phyloP scores from a whole-genome alignment of 2,888 invertebrate genomes.

The Zaprionus bogoriensis region DNA sequence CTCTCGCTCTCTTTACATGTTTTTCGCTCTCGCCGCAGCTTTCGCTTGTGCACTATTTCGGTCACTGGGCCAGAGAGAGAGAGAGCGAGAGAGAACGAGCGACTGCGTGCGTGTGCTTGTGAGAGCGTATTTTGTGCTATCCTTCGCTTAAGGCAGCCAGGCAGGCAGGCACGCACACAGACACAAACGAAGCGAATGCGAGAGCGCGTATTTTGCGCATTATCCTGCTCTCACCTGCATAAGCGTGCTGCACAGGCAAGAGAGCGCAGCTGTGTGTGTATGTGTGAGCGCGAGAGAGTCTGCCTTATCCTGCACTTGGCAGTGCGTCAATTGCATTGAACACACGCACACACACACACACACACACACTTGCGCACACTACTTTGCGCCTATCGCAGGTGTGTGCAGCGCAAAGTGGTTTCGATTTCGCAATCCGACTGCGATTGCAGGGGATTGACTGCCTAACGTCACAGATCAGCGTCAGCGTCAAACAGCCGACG shows the following conservation, averaged over 20 bases:
- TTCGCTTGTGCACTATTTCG: constrained; percentile 39
- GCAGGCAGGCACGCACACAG: no score
- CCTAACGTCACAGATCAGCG: constrained; percentile 50
- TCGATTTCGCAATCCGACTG: constrained; percentile 59
- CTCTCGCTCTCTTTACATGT: background rate
- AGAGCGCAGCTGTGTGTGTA: background rate
- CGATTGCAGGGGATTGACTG: constrained; percentile 4
- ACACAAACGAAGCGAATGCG: no score
- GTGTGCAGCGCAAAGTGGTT: constrained; percentile 66
- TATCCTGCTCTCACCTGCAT: no score
- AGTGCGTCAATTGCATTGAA: constrained; percentile 61
- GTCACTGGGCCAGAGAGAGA: constrained; percentile 52
- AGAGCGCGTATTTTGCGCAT: no score
- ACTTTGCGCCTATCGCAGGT: constrained; percentile 63
- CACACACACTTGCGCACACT: constrained; percentile 19
- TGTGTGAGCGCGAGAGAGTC: constrained; percentile 18
- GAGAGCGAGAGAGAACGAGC: background rate
- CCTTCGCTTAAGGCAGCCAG: no score
- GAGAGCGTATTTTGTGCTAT: no score
- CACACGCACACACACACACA: constrained; percentile 8
- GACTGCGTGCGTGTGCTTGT: no score
- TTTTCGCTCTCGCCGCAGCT: no score
- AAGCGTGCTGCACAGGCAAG: background rate
- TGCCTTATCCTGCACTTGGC: constrained; percentile 29
- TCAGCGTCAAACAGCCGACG: constrained; percentile 21